Evolutionary conservation across 2,797 vertebrate genomes (phyloP).

Genomic region (Myotis myotis): DNA sequence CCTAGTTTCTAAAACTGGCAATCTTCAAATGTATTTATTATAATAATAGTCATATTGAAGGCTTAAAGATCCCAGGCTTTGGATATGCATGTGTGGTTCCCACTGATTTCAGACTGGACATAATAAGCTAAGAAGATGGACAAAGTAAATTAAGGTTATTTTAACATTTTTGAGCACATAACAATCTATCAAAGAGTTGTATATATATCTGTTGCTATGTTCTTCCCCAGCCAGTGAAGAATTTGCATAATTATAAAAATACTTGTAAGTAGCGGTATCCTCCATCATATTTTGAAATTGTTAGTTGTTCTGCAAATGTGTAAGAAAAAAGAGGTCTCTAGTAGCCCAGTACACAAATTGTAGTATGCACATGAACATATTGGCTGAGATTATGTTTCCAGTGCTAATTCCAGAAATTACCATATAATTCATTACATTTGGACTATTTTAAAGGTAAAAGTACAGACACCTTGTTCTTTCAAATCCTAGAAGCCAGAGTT

Average conservation of each 20-base stretch:
- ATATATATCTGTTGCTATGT: not conserved
- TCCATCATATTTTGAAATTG: not conserved
- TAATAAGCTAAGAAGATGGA: not conserved
- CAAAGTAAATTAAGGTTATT: not conserved
- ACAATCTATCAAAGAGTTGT: not conserved
- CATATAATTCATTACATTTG: not conserved
- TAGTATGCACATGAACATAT: not conserved
- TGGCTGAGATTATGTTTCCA: not conserved
- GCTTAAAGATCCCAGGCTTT: not conserved
- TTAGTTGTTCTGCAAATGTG: not conserved
- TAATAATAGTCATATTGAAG: slow-evolving; percentile 1
- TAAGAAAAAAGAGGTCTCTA: not conserved
- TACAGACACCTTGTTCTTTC: not conserved
- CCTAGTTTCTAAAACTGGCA: slow-evolving; percentile 23
- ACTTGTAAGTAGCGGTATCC: not conserved
- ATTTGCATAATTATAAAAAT: not conserved
- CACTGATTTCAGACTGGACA: not conserved
- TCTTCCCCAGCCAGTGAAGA: not conserved
- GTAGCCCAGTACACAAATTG: not conserved
- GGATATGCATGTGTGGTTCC: not conserved
- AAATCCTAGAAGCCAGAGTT: not conserved
- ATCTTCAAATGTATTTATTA: not conserved
- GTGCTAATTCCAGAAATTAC: slow-evolving; percentile 33
- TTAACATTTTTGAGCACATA: not conserved
- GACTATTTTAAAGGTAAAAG: slow-evolving; percentile 8